These are phyloP conservation scores for Dermolepida albohirtum DNA, from an alignment of 2,888 invertebrate genomes.

Conservation along the genomic window DNA sequence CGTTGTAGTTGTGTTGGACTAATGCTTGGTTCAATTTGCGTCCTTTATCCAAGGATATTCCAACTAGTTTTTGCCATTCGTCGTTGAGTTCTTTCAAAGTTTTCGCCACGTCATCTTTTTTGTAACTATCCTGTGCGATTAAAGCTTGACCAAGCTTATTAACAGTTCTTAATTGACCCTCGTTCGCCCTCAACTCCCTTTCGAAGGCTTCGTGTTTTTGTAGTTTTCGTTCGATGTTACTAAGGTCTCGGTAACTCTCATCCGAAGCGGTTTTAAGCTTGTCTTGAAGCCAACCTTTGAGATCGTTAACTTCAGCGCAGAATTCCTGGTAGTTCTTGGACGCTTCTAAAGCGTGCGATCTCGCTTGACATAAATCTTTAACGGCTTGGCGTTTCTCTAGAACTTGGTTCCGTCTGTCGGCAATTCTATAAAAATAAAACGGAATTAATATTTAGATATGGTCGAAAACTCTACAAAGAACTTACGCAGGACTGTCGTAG, in stretches of 20 bases:
- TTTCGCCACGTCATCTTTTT: constrained; percentile 76
- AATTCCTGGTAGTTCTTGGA: constrained; percentile 94
- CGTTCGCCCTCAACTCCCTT: constrained; percentile 92
- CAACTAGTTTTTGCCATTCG: constrained; percentile 81
- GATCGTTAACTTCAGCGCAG: constrained; percentile 90
- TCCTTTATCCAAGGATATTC: constrained; percentile 75
- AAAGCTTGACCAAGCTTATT: constrained; percentile 83
- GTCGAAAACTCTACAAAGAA: constrained; percentile 46
- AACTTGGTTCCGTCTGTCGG: constrained; percentile 80
- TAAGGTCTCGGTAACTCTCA: constrained; percentile 91
- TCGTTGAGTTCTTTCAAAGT: constrained; percentile 78
- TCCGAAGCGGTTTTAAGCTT: constrained; percentile 92
- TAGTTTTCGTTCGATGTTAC: constrained; percentile 89
- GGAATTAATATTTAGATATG: neutral
- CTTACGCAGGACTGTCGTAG: constrained; percentile 83
- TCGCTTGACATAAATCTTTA: constrained; percentile 78
- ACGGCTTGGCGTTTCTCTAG: constrained; percentile 79
- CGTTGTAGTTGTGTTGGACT: constrained; percentile 81
- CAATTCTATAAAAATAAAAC: constrained; percentile 68
- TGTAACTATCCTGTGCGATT: constrained; percentile 78
- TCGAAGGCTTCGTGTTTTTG: constrained; percentile 98
- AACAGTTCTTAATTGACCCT: constrained; percentile 88
- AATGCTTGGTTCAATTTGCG: constrained; percentile 85
- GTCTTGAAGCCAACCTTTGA: constrained; percentile 90
- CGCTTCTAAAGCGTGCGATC: constrained; percentile 81